Conservation (phyloP, 35 echinoderm and acorn worm genomes). For the Hemicentrotus pulcherrimus region DNA sequence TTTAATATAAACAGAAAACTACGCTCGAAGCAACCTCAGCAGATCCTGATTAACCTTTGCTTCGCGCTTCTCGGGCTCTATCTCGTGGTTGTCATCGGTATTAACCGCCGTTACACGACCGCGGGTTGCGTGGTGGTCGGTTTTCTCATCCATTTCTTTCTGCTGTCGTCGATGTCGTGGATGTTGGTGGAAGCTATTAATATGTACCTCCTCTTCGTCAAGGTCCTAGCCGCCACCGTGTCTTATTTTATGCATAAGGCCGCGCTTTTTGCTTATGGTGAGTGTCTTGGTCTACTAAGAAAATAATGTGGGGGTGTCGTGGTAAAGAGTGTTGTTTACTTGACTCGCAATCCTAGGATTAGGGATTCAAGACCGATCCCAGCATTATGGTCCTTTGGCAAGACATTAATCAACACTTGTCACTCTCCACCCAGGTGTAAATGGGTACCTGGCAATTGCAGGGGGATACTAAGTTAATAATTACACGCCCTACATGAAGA, state of each 20-base stretch:
- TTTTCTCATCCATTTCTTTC: conserved; percentile 79
- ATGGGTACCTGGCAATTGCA: no score
- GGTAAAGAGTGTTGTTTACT: no score
- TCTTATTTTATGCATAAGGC: conserved; percentile 83
- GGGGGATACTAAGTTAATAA: no score
- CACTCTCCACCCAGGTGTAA: no score
- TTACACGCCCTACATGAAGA: no score
- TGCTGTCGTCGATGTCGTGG: conserved; percentile 80
- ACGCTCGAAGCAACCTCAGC: conserved; percentile 34
- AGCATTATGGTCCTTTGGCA: no score
- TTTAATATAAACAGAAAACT: conserved; percentile 14
- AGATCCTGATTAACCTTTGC: conserved; percentile 72
- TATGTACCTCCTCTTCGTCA: conserved; percentile 86
- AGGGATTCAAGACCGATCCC: no score
- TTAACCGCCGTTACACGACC: conserved; percentile 45
- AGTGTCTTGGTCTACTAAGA: conserved; percentile 10
- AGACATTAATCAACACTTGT: no score
- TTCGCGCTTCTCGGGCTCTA: conserved; percentile 74
- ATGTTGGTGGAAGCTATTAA: conserved; percentile 92
- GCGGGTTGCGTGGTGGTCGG: conserved; percentile 61
- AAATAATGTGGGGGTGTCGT: no score
- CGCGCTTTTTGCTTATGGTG: conserved; percentile 86
- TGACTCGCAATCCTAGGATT: no score
- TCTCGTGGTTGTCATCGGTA: conserved; percentile 71
- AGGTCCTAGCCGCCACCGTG: conserved; percentile 69